Evolutionary conservation across 2,113 vertebrate species (phyloP), one percentile per base, ranked within the genome.

Genomic region (Struthidea cinerea): DNA sequence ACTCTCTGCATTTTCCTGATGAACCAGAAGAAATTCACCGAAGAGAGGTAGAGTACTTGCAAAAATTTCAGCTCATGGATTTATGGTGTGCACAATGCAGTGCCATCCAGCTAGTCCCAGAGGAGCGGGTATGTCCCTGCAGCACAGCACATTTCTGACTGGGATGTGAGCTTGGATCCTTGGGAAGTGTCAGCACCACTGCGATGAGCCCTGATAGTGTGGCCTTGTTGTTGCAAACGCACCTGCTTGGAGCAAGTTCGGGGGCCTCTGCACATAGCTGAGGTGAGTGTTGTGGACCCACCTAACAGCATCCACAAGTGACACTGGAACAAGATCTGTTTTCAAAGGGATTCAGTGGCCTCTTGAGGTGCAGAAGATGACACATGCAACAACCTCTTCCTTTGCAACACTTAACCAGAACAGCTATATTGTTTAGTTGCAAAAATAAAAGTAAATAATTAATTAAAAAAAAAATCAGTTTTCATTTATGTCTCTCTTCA

Each of bases 1-100:
- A 95, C 88, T 92, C 23, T 59, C 49, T 89, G 83, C 69, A 80
- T 92, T 94, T 80, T 92, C 90, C 73, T 83, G 44, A 87, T 47
- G 73, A 95, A 95, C 90, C 47, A 92, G 74, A 95, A 92, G 90
- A 56, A 93, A 90, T 76, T 63, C 42, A 13, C 81, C 56, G 64
- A 88, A 68, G 80, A 93, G 49, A 57, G 24, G 52, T 46, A 70
- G 41, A 83, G 52, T 7, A n/a, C 53, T 93, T 5, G 26, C 70
- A 71, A 69, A 90, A 68, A 56, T 53, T 85, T 73, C 23, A 39
- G 44, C 41, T 56, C 15, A 52, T 1, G 5, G 26, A 53, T 67
- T 81, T 78, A 24, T 0, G 18, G 59, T 16, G 21, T 33, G 46
- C 50, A 33, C 46, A 55, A 10, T 11, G 56, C 65, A 47, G 57